Evolutionary conservation across 2,113 vertebrate species (phyloP), one percentile per base, ranked within the genome.

Genomic region (Gymnogyps californianus): DNA sequence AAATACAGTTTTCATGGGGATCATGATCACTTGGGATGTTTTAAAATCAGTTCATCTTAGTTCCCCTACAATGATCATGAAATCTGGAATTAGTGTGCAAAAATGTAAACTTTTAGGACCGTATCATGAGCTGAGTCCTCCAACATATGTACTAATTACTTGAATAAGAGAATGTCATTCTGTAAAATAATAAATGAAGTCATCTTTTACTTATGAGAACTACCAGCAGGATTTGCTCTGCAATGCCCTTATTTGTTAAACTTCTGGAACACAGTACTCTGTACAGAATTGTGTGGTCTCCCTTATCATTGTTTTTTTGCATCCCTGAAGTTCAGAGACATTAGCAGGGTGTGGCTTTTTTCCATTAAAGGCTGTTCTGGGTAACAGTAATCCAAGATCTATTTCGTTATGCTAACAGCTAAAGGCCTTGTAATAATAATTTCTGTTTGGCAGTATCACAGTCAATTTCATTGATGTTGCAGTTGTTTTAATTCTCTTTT

Each of bases 181-280:
- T 87, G 77, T 75, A 84, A 95, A 96, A 96, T 96, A 97, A 96
- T 95, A 93, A 70, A 97, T 95, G 57, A 97, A 96, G 88, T 96
- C 22, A 92, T 83, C 64, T 92, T 95, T 94, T 87, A 66, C 87
- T 94, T 95, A 89, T 86, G 71, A 96, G 94, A 96, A 97, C 91
- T 83, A 93, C 62, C 61, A 91, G 71, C 47, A 90, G 84, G 40
- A 91, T 83, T 95, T 92, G 58, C 34, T 96, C 74, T 87, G 54
- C 71, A 76, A 76, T 93, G 58, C 88, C 76, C 79, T 96, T 94
- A 89, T 94, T 94, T 78, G 82, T 91, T 92, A 91, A 96, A 51
- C 3, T 94, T 95, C 83, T 90, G 89, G 77, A 96, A 93, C 78
- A 57, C 62, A 52, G 34, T n/a, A 16, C 69, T 92, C 76, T 58